Base-by-base conservation (phyloP, 2,888 invertebrate species). In the Saturnia pavonia region DNA sequence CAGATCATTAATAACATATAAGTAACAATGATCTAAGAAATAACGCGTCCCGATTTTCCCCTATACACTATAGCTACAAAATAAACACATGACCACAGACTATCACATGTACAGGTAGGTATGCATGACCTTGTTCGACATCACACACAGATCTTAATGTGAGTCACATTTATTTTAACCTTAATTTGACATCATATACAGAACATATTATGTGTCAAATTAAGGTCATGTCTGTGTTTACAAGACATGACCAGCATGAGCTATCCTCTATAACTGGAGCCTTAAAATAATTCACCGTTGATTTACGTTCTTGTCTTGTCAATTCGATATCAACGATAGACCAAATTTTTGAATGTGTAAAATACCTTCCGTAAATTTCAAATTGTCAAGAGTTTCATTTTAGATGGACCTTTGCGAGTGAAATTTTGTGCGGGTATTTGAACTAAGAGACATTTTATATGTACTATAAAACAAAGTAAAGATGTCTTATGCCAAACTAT, bases 401-500 rank as follows among this genome's bases (percentile, higher is more conserved):
- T 40, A 19, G 40, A n/a, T 65, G 9, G n/a, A 7, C 9, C 7
- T 16, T 40, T n/a, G 0, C 0, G 57, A 14, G 65, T 65, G 34
- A 65, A 40, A 40, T 65, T 34, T 8, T 40, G 9, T 65, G 65
- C n/a, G 40, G 40, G 8, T n/a, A 9, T 65, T 65, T 63, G 14
- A 34, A 63, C 63, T 25, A 11, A 40, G 40, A 65, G n/a, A n/a
- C n/a, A n/a, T 11, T 40, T 65, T 48, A 16, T 19, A 51, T 51
- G 63, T 42, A 70, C 25, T 66, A 66, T 51, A n/a, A 7, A n/a
- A n/a, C 7, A 43, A n/a, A 14, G 25, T 27, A 4, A 54, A 54
- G 42, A 34, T 25, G 43, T 12, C 54, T 54, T 4, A 48, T 67
- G 11, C 22, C 25, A 75, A 73, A 74, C 74, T 75, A 76, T 76